Evolutionary conservation across 2,797 vertebrate genomes (phyloP).

Genomic region (Bradypodion ventrale): DNA sequence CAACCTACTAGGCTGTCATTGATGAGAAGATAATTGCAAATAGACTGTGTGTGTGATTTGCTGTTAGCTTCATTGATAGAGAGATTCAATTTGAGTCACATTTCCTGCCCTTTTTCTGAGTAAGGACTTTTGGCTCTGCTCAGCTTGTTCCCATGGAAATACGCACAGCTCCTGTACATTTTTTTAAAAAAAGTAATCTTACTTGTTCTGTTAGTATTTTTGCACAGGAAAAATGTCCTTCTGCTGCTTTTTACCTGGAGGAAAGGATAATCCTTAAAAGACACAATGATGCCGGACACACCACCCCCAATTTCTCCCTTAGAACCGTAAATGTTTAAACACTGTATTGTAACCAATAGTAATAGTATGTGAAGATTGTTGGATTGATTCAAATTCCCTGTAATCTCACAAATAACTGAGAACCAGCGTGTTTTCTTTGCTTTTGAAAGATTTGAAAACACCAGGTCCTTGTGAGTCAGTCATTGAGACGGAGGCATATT

Average conservation of each 20-base stretch:
- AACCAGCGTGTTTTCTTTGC: not conserved
- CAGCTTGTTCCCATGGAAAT: slow-evolving; percentile 44
- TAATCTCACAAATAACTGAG: not conserved
- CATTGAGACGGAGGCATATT: not conserved
- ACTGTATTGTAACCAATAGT: not conserved
- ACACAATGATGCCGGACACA: rapidly evolving
- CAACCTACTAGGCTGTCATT: slow-evolving; percentile 4
- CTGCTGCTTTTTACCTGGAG: slow-evolving; percentile 14
- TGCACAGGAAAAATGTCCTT: slow-evolving; percentile 29
- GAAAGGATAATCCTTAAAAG: rapidly evolving
- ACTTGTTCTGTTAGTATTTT: slow-evolving; percentile 37
- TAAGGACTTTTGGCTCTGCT: slow-evolving; percentile 13
- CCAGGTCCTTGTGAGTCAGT: not conserved
- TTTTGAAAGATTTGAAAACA: slow-evolving; percentile 14
- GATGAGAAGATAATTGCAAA: not conserved
- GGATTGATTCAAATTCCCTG: not conserved
- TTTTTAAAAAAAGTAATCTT: not conserved
- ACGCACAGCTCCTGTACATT: slow-evolving; percentile 16
- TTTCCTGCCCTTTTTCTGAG: slow-evolving; percentile 27
- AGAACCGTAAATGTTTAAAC: not conserved
- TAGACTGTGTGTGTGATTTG: not conserved
- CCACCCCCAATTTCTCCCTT: no score
- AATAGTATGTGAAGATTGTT: not conserved
- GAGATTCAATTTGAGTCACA: slow-evolving; percentile 22
- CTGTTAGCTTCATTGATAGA: slow-evolving; percentile 10